Evolutionary conservation across 1,140 invertebrate species (phyloP).

Genomic region (Drosophila kepulauana): DNA sequence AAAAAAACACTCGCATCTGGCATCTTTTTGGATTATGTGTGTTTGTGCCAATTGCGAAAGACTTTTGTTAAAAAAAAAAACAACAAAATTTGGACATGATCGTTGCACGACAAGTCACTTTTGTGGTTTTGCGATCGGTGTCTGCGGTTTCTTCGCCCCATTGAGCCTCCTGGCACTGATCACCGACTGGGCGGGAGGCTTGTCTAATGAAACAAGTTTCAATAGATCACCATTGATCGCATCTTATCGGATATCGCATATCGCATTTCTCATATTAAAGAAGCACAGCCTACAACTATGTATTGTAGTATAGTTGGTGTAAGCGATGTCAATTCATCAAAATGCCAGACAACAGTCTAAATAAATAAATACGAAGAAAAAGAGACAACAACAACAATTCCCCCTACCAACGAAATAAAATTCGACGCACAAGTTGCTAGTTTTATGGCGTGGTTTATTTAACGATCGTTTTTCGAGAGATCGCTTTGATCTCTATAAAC

Average conservation of each 20-base stretch:
- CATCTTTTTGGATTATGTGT: too few relatives aligned
- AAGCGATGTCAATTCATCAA: slow-evolving; percentile 28
- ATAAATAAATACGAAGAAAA: not conserved
- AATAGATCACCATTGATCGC: slow-evolving; percentile 11
- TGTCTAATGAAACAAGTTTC: slow-evolving; percentile 40
- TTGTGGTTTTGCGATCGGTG: not conserved
- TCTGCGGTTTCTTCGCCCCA: too few relatives aligned
- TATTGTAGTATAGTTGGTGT: not conserved
- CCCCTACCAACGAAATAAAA: not conserved
- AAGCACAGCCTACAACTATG: not conserved
- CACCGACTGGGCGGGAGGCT: slow-evolving; percentile 20
- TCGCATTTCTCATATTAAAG: not conserved
- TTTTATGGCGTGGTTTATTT: slow-evolving; percentile 32
- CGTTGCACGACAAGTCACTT: not conserved
- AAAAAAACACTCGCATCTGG: slow-evolving; percentile 22
- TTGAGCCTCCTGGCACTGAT: not conserved
- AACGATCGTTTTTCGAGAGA: slow-evolving; percentile 23
- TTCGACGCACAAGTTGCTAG: slow-evolving; percentile 30
- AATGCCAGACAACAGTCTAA: not conserved
- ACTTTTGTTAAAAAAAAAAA: not conserved
- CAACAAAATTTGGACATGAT: too few relatives aligned
- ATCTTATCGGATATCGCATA: slow-evolving; percentile 1
- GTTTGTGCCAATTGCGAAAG: slow-evolving; percentile 44
- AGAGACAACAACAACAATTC: not conserved
- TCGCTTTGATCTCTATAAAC: slow-evolving; percentile 18